Conservation (phyloP, 92 coral and sea anemone species). For the Chrysogorgia sp. region DNA sequence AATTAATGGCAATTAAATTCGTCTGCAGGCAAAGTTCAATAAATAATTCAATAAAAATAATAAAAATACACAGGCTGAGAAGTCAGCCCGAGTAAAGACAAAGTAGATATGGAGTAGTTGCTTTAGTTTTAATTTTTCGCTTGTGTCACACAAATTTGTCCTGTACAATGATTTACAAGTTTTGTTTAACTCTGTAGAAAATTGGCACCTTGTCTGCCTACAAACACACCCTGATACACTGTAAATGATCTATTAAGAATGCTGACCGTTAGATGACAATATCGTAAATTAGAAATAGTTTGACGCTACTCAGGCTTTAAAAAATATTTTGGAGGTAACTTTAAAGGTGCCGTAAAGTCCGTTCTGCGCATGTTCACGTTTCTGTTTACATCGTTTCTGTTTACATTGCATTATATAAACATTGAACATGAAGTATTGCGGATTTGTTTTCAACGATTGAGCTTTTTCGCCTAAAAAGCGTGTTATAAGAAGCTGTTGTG, state of each 20-base stretch:
- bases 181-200: background rate
- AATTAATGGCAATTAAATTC: background rate
- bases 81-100: background rate
- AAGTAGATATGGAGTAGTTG: background rate
- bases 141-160: constrained; percentile 8
- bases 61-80: background rate
- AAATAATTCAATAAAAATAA: background rate
- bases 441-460: too few relatives aligned
- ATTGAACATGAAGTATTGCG: too few relatives aligned
- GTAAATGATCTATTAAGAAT: background rate
- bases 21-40: background rate
- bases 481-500: too few relatives aligned
- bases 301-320: too few relatives aligned
- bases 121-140: constrained; percentile 3
- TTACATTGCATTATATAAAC: too few relatives aligned
- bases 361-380: too few relatives aligned
- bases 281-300: too few relatives aligned
- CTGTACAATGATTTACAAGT: constrained; percentile 44
- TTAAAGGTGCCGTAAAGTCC: too few relatives aligned
- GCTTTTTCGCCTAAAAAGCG: too few relatives aligned
- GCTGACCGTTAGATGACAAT: background rate
- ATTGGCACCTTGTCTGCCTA: background rate
- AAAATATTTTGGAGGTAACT: too few relatives aligned
- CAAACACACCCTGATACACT: background rate
- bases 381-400: too few relatives aligned